These are phyloP conservation scores for Xylota sylvarum DNA, from an alignment of 2,888 invertebrate genomes.

Conservation along the genomic window DNA sequence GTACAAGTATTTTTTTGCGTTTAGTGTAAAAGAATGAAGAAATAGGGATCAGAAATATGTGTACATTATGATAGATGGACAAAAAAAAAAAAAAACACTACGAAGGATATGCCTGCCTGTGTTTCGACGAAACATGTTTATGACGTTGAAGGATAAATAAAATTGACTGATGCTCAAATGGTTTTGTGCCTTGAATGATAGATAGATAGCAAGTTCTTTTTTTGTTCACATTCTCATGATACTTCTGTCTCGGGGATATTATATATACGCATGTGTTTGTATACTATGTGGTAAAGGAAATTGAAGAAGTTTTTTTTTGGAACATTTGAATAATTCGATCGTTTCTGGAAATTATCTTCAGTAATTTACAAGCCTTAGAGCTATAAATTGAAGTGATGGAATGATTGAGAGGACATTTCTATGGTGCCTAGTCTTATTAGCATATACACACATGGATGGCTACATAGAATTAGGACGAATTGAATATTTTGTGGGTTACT, in stretches of 20 bases:
- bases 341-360: not conserved
- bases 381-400: not conserved
- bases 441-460: not conserved
- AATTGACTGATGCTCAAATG: constrained; percentile 37
- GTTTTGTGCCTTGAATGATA: constrained; percentile 22
- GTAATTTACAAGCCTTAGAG: not conserved
- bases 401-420: constrained; percentile 5
- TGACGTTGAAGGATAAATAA: constrained; percentile 23
- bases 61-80: constrained; percentile 17
- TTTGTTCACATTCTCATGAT: constrained; percentile 6
- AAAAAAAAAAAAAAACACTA: too few species aligned
- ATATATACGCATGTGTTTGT: too few species aligned
- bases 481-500: too few species aligned
- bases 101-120: not conserved
- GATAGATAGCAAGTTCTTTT: not conserved
- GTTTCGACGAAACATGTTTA: constrained; percentile 14
- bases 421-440: not conserved
- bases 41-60: constrained; percentile 1
- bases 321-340: not conserved
- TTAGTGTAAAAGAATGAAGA: not conserved
- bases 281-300: not conserved
- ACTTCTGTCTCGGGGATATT: not conserved
- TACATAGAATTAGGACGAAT: too few species aligned
- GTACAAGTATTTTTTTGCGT: not conserved
- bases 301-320: constrained; percentile 10